These are phyloP conservation scores for Phataginus tricuspis DNA, from an alignment of 2,797 vertebrate species.

Conservation along the genomic window DNA sequence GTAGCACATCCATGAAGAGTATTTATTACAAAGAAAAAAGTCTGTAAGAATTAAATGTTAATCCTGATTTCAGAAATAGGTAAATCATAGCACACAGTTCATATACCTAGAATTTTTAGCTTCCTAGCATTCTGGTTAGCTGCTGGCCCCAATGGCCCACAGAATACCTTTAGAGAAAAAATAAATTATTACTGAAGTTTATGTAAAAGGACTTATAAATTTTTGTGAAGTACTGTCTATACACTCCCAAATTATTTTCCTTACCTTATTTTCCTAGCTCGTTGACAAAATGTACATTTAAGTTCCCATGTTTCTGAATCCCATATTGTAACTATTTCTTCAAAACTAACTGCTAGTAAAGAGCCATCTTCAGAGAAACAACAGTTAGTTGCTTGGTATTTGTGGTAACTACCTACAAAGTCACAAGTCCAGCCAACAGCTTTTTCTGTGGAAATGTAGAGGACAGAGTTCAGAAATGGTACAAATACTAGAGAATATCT, in stretches of 20 bases:
- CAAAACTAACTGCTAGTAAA: slow-evolving; percentile 93
- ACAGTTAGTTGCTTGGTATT: slow-evolving; percentile 91
- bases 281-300: slow-evolving; percentile 94
- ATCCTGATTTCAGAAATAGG: not conserved
- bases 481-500: not conserved
- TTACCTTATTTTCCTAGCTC: slow-evolving; percentile 93
- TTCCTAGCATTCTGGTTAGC: not conserved
- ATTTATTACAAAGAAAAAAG: not conserved
- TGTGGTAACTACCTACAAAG: slow-evolving; percentile 94
- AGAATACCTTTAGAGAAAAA: not conserved
- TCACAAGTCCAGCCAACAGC: slow-evolving; percentile 94
- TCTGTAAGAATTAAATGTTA: not conserved
- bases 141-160: not conserved
- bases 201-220: not conserved
- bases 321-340: slow-evolving; percentile 95
- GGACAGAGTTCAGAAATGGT: not conserved
- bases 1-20: not conserved
- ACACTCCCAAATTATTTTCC: not conserved
- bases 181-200: not conserved
- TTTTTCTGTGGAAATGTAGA: slow-evolving; percentile 81
- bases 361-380: slow-evolving; percentile 96
- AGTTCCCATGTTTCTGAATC: slow-evolving; percentile 94
- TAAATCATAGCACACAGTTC: not conserved
- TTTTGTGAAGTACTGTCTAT: not conserved
- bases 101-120: not conserved